phyloP scores from a whole-genome alignment of 2,797 vertebrate species.

The Phrynocephalus forsythii region DNA sequence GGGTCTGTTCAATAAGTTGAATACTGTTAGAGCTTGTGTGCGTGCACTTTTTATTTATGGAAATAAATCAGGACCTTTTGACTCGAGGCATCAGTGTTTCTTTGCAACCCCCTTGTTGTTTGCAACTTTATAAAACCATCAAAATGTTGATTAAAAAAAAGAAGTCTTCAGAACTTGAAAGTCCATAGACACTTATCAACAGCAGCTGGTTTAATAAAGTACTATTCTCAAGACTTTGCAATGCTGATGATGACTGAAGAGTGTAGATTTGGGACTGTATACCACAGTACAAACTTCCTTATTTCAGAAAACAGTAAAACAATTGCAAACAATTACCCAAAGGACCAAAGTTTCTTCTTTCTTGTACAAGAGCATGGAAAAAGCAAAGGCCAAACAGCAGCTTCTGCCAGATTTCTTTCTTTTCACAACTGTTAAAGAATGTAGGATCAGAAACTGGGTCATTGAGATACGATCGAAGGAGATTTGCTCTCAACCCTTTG shows the following conservation, averaged over 20 bases:
- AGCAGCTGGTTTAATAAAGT: background rate
- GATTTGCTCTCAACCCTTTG: constrained; percentile 90
- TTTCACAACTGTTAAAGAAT: constrained; percentile 88
- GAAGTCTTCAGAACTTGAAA: background rate
- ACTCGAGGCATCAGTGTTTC: background rate
- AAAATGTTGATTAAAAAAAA: background rate
- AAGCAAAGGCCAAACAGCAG: constrained; percentile 92
- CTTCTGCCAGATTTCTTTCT: constrained; percentile 89
- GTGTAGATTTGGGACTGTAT: background rate
- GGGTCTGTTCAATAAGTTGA: no score
- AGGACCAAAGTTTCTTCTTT: constrained; percentile 92
- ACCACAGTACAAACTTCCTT: background rate
- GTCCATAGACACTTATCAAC: background rate
- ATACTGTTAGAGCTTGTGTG: no score
- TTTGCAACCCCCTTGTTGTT: background rate
- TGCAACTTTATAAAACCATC: background rate
- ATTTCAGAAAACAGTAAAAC: background rate
- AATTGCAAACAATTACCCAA: constrained; percentile 82
- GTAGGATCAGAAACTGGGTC: constrained; percentile 88
- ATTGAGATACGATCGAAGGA: constrained; percentile 90
- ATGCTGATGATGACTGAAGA: background rate
- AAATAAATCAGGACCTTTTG: background rate
- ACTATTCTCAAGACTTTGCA: background rate
- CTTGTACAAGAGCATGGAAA: constrained; percentile 94
- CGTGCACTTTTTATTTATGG: background rate